Evolutionary conservation across 2,888 invertebrate genomes (phyloP).

Genomic region (Glyphotaelius pellucidus): DNA sequence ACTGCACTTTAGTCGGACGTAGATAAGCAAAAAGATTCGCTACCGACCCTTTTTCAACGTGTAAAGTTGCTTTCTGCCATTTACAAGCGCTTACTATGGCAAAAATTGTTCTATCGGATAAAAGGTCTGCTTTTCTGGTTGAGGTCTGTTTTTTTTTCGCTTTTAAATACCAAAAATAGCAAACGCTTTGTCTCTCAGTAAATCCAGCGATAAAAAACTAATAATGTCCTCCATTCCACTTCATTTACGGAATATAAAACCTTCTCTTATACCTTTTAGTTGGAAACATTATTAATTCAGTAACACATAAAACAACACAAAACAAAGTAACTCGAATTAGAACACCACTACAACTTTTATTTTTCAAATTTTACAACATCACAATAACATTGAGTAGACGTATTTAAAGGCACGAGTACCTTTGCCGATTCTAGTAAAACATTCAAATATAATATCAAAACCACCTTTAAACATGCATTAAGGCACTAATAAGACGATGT

Average conservation of each 20-base stretch:
- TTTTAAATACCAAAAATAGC: not conserved
- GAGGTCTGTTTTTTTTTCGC: not conserved
- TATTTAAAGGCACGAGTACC: not conserved
- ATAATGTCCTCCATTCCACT: not conserved
- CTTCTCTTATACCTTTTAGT: not conserved
- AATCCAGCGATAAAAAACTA: not conserved
- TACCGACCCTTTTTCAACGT: not conserved
- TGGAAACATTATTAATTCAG: not conserved
- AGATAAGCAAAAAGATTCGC: not conserved
- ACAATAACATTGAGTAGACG: not conserved
- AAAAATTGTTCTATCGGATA: not conserved
- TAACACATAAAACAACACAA: not conserved
- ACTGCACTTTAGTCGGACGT: not conserved
- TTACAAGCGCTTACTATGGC: not conserved
- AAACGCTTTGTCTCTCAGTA: not conserved
- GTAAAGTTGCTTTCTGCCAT: not conserved
- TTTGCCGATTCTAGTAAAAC: not conserved
- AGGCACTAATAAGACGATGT: not conserved
- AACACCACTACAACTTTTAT: not conserved
- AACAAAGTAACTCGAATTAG: not conserved
- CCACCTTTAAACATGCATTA: conserved; percentile 2
- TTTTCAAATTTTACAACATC: not conserved
- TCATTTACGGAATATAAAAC: not conserved
- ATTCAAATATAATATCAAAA: not conserved
- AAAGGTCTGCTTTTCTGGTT: not conserved